Percentiles rank a stretch among this genome's conserved stretches.
Evolutionary conservation across 2,113 vertebrate genomes (phyloP).

Genomic region (Motacilla alba): DNA sequence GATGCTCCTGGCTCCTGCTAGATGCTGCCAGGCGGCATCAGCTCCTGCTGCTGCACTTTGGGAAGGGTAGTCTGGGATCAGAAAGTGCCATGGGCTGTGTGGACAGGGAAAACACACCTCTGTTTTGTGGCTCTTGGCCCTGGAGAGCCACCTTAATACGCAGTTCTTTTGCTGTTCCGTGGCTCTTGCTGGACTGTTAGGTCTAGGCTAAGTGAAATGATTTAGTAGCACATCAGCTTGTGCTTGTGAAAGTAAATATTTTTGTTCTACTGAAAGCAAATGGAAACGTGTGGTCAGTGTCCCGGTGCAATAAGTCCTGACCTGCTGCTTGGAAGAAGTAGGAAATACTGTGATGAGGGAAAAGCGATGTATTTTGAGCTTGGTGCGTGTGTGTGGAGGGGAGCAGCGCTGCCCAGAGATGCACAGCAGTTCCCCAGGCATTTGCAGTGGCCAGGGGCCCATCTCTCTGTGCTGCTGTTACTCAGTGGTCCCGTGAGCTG

Average conservation of each 20-base stretch:
- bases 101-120: background rate
- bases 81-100: accelerated
- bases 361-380: accelerated
- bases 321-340: background rate
- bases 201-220: background rate
- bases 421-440: background rate
- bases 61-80: background rate
- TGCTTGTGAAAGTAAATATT: background rate
- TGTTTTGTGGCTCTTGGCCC: background rate
- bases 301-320: background rate
- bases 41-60: background rate
- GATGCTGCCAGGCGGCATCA: accelerated
- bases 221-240: background rate
- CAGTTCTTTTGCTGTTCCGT: accelerated
- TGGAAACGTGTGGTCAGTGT: background rate
- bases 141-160: background rate
- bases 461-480: background rate
- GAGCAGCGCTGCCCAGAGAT: background rate
- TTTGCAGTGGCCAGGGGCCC: background rate
- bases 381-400: background rate
- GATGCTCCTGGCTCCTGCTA: background rate
- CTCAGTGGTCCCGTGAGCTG: accelerated
- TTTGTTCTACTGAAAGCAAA: background rate
- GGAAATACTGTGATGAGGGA: background rate
- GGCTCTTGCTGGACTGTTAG: background rate